Conservation (phyloP, 2,888 invertebrate species). For the Drosophila putrida region DNA sequence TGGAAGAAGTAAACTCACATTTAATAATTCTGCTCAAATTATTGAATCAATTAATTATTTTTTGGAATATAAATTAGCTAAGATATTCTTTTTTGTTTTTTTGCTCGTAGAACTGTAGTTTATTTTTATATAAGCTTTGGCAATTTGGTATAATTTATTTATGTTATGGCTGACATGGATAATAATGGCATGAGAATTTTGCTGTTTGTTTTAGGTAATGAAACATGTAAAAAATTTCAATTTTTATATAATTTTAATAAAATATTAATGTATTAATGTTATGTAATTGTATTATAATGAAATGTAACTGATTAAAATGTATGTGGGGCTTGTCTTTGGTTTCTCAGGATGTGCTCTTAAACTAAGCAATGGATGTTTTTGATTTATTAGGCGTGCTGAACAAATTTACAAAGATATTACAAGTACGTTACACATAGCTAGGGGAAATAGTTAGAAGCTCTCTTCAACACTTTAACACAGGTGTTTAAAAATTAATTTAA, state of each 20-base stretch:
- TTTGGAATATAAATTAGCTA: conserved; percentile 23
- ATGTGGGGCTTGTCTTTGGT: conserved; percentile 16
- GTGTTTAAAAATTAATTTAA: not conserved
- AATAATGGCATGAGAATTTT: conserved; percentile 72
- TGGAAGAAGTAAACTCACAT: conserved; percentile 28
- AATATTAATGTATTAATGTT: not conserved
- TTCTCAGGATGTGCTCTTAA: conserved; percentile 24
- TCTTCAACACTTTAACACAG: conserved; percentile 9
- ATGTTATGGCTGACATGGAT: conserved; percentile 51
- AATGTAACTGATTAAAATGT: conserved; percentile 24
- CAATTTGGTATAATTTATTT: conserved; percentile 39
- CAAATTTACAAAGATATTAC: conserved; percentile 30
- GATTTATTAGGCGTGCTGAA: conserved; percentile 36
- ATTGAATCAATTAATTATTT: conserved; percentile 17
- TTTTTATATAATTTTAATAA: not conserved
- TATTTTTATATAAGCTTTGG: conserved; percentile 29
- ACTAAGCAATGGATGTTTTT: conserved; percentile 28
- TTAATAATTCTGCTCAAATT: conserved; percentile 19
- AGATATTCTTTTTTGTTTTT: conserved; percentile 13
- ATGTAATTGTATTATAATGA: conserved; percentile 1
- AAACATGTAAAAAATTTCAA: conserved; percentile 12
- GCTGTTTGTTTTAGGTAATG: conserved; percentile 43
- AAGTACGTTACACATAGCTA: conserved; percentile 23
- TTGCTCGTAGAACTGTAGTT: conserved; percentile 35
- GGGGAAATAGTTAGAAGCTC: conserved; percentile 15